These are phyloP conservation scores for Ictalurus furcatus DNA, from an alignment of 2,113 vertebrate genomes.

Conservation along the genomic window DNA sequence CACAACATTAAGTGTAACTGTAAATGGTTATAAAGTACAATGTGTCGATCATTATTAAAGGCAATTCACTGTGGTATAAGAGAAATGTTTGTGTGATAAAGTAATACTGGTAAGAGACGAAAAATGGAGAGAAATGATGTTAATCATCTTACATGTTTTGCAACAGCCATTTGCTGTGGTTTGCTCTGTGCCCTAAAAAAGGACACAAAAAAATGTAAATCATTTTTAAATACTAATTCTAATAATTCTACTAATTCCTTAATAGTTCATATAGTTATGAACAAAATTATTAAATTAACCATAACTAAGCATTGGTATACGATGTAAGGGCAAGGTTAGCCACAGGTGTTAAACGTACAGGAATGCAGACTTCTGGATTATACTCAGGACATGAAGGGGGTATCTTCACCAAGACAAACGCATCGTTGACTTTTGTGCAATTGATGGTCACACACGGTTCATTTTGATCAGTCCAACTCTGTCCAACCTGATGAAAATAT, in stretches of 20 bases:
- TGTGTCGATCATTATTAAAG: neutral
- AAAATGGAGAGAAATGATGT: neutral
- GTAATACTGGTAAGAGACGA: neutral
- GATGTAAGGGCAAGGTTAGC: neutral
- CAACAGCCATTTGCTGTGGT: slow-evolving; percentile 70
- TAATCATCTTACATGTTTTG: slow-evolving; percentile 68
- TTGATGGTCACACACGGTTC: slow-evolving; percentile 70
- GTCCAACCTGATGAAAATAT: slow-evolving; percentile 23
- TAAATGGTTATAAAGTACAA: neutral
- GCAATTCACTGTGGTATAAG: neutral
- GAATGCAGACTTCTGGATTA: slow-evolving; percentile 59
- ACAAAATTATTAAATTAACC: neutral
- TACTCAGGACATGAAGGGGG: slow-evolving; percentile 59
- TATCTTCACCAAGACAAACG: slow-evolving; percentile 36
- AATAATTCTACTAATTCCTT: too few relatives aligned
- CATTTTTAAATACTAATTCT: neutral
- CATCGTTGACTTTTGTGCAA: slow-evolving; percentile 64
- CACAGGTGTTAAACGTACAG: slow-evolving; percentile 64
- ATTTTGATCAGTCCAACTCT: neutral
- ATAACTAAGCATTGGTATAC: neutral
- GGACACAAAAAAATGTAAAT: neutral
- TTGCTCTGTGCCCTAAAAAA: slow-evolving; percentile 69
- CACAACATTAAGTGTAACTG: neutral
- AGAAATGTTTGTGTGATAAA: neutral
- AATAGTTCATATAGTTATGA: neutral